Percentiles rank a stretch among this genome's conserved stretches.
Conservation (phyloP, 2,888 invertebrate species). For the Tetranychus piercei region DNA sequence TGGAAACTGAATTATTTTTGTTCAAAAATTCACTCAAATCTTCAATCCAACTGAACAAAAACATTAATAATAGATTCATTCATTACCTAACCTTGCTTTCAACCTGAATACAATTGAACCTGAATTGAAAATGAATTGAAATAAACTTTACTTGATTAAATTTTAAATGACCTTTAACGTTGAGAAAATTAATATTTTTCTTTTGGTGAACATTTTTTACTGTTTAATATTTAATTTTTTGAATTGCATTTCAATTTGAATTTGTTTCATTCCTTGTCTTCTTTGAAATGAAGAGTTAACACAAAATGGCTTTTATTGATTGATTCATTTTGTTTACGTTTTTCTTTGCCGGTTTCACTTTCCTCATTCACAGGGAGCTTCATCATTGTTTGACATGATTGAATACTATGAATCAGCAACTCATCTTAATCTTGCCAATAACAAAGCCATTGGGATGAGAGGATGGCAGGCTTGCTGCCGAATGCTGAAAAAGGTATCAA, state of each 20-base stretch:
- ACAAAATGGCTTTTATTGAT: not conserved
- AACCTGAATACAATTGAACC: too few species aligned
- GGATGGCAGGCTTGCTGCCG: conserved; percentile 68
- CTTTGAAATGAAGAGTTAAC: not conserved
- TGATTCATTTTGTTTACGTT: not conserved
- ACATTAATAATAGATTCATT: not conserved
- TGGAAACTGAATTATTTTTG: too few species aligned
- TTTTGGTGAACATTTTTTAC: too few species aligned
- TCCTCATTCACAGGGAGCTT: conserved; percentile 38
- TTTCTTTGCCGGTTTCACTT: not conserved
- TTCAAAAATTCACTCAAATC: too few species aligned
- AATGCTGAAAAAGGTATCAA: conserved; percentile 52
- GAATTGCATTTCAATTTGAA: too few species aligned
- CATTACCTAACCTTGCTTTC: not conserved
- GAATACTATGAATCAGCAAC: conserved; percentile 72
- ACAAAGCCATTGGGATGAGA: conserved; percentile 47
- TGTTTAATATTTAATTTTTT: too few species aligned
- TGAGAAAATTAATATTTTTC: too few species aligned
- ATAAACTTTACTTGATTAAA: too few species aligned
- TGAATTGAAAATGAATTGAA: too few species aligned
- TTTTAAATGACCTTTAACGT: too few species aligned
- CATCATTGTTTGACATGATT: conserved; percentile 71
- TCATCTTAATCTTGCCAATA: conserved; percentile 54
- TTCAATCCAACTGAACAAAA: not conserved
- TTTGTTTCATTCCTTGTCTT: too few species aligned